phyloP scores from a whole-genome alignment of 2,888 invertebrate species.

The Bombylius major region DNA sequence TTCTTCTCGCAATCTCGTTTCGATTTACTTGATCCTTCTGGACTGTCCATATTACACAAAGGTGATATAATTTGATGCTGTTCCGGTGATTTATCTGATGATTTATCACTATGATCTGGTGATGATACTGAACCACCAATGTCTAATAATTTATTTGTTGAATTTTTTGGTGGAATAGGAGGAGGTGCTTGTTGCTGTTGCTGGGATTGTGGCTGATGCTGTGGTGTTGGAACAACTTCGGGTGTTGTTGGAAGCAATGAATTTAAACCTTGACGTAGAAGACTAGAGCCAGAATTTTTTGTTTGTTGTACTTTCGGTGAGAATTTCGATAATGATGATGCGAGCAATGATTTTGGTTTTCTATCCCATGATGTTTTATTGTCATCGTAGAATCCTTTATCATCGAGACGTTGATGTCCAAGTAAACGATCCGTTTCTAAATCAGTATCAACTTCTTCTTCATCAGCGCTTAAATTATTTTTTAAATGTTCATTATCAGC shows the following conservation, averaged over 20 bases:
- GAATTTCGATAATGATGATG: conserved; percentile 33
- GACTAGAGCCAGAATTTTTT: conserved; percentile 18
- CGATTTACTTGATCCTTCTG: conserved; percentile 39
- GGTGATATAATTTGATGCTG: conserved; percentile 22
- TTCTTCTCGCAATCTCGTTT: conserved; percentile 39
- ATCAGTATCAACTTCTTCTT: conserved; percentile 90
- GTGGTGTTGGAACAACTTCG: conserved; percentile 31
- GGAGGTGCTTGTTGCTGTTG: conserved; percentile 18
- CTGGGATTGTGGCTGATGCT: neutral
- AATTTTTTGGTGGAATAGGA: conserved; percentile 30
- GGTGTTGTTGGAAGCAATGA: conserved; percentile 34
- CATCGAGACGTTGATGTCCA: conserved; percentile 88
- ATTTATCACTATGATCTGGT: conserved; percentile 38
- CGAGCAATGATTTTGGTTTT: conserved; percentile 25
- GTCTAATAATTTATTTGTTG: conserved; percentile 24
- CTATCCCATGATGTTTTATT: conserved; percentile 40
- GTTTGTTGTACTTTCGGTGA: conserved; percentile 34
- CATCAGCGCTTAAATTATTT: conserved; percentile 46
- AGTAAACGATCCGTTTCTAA: conserved; percentile 92
- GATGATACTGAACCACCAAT: conserved; percentile 27
- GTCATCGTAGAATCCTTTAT: conserved; percentile 84
- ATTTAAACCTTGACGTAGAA: conserved; percentile 32
- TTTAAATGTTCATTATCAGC: neutral
- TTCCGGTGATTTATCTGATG: conserved; percentile 38
- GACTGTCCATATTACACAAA: conserved; percentile 38